Percentiles rank a stretch among this genome's conserved stretches.
Conservation (phyloP, 2,888 invertebrate species). For the Seira sanloemensis region DNA sequence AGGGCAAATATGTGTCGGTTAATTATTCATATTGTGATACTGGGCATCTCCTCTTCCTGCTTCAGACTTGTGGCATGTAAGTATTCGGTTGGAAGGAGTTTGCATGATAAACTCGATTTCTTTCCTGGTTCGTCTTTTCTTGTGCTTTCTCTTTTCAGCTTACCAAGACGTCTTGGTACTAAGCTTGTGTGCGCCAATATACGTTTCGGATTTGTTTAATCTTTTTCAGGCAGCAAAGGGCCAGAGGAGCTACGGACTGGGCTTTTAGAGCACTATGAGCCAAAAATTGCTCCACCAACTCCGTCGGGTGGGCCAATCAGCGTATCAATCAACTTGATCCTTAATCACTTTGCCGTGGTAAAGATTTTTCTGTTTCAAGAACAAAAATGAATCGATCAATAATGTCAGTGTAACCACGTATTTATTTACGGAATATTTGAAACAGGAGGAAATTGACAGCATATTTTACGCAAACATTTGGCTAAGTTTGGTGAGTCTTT, state of each 20-base stretch:
- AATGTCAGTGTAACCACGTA: no score
- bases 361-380: no score
- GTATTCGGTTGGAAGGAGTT: neutral
- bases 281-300: constrained; percentile 57
- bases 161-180: no score
- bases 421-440: neutral
- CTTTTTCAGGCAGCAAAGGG: constrained; percentile 50
- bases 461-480: constrained; percentile 74
- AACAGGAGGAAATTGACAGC: constrained; percentile 66
- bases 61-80: neutral
- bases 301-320: constrained; percentile 38
- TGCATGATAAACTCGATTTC: neutral
- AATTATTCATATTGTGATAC: neutral
- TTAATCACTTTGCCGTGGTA: constrained; percentile 70
- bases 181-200: no score
- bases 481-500: constrained; percentile 81
- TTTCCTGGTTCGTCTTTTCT: no score
- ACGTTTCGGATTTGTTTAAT: no score
- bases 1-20: no score
- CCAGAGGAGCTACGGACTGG: constrained; percentile 56
- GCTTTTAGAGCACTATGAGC: constrained; percentile 66
- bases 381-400: no score
- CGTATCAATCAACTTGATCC: constrained; percentile 64
- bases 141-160: no score
- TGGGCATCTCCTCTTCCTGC: constrained; percentile 10